Base-by-base conservation (phyloP, 2,888 invertebrate species). In the Agrochola macilenta region DNA sequence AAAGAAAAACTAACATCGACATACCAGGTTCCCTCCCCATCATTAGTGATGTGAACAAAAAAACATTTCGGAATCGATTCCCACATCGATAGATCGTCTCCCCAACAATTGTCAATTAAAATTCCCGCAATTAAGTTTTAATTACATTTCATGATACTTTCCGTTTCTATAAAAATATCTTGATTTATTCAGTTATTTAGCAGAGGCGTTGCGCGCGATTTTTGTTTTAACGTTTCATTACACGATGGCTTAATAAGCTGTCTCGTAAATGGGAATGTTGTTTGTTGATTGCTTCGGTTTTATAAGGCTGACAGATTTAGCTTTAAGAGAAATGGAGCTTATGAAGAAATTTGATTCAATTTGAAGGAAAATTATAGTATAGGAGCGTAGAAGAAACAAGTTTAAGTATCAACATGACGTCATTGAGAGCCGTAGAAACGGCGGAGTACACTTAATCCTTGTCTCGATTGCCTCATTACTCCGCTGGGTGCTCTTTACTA, bases 111-210 rank as follows among this genome's bases (percentile, higher is more conserved):
- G 90, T 91, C 93, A 93, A 95, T 95, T 95, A 94, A 94, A 92
- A 95, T 95, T 93, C 93, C 90, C 87, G 91, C 93, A 93, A 94
- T 94, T 93, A 93, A 89, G 86, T 89, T 80, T 90, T 93, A 92
- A 93, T 93, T 91, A 91, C 87, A 88, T 87, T 88, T 91, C 89
- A 92, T 93, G 92, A 93, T 89, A 83, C 90, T 89, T 90, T 92
- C 90, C 82, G 91, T 90, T 90, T 90, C 91, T 88, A 92, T 91
- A 92, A 91, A 90, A 92, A 90, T 89, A 86, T 89, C 89, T 90
- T 88, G 88, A 90, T 90, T 90, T 89, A 85, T 85, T 89, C 91
- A 88, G 90, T 91, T 91, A 91, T 87, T 87, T 82, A 76, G 80
- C 78, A 74, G 79, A 81, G 81, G 78, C 76, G 82, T 82, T 79